Evolutionary conservation across 2,888 invertebrate species (phyloP).

Genomic region (Pyrochroa serraticornis): DNA sequence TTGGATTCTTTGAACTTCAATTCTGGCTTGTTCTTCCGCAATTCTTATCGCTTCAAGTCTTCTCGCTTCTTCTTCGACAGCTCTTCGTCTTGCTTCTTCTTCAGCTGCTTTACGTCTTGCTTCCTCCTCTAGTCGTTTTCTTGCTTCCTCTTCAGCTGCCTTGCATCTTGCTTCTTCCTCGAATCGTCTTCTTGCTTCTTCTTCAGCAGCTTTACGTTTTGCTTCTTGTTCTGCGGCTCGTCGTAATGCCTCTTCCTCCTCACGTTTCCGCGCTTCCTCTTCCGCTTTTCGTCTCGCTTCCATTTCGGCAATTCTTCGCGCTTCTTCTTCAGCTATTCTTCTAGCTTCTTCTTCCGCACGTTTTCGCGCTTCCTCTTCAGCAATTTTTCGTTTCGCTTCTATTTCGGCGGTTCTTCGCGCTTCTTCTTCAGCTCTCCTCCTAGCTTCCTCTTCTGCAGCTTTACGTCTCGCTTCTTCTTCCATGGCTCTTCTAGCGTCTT

Average conservation of each 20-base stretch:
- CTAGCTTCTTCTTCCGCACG: no score
- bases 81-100: constrained; percentile 32
- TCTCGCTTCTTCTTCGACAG: constrained; percentile 19
- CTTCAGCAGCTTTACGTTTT: constrained; percentile 26
- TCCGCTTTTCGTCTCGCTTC: constrained; percentile 32
- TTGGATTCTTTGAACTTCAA: constrained; percentile 32
- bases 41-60: not conserved
- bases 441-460: constrained; percentile 10
- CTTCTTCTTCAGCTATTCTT: constrained; percentile 19
- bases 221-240: constrained; percentile 31
- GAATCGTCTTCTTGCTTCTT: constrained; percentile 40
- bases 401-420: no score
- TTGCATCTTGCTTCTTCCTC: constrained; percentile 37
- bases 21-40: constrained; percentile 32
- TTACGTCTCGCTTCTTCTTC: no score
- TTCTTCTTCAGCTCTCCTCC: no score
- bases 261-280: constrained; percentile 34
- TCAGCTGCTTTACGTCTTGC: constrained; percentile 13
- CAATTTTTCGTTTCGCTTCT: no score
- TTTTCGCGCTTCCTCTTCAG: no score
- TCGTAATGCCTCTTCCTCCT: not conserved
- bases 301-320: constrained; percentile 30
- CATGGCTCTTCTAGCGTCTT: not conserved
- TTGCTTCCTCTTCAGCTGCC: constrained; percentile 37
- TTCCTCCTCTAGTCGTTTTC: constrained; percentile 29